Evolutionary conservation across 1,140 invertebrate genomes (phyloP), one percentile per base, ranked within the genome.

Genomic region (Fopius arisanus): DNA sequence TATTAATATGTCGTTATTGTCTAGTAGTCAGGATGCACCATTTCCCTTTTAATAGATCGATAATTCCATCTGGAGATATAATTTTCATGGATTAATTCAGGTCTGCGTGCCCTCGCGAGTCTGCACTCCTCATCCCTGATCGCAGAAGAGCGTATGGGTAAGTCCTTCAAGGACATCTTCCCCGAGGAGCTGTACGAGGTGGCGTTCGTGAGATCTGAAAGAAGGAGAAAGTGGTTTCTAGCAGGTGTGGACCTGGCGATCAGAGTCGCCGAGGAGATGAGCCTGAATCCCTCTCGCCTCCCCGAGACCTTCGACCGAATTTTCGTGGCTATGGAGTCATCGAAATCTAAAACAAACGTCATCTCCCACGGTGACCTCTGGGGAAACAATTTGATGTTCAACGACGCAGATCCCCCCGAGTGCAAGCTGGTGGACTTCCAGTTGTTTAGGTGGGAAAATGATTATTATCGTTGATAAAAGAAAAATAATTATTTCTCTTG

Each of bases 371-470:
- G 90, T 0, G 91, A 93, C 83, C 75, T 92, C 3, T 92, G 92
- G 91, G 79, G 86, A 1, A 92, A 91, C 76, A 93, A 93, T 79
- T 80, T 92, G 9, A 87, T 93, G 77, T 89, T 91, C 41, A 76
- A 71, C 31, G 16, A 86, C 37, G 43, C 77, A 14, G 37, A 41
- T 5, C 85, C 88, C 1, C 81, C 85, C 10, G 82, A 88, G 6
- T 91, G 91, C 70, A 75, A 90, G 1, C 78, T 93, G 0, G 88
- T 92, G 0, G 91, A 92, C 78, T 92, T 90, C 72, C 91, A 92
- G 81, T 78, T 90, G 2, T 77, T 88, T 1, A 86, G 33, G 33
- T 37, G 33, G 12, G n/a, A 37, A 6, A 37, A 37, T 37, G 33
- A 12, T 12, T 6, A 37, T 37, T 37, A 12, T 37, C 12, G 4